Base-by-base conservation (phyloP, 2,797 vertebrate species). In the Gila robusta region DNA sequence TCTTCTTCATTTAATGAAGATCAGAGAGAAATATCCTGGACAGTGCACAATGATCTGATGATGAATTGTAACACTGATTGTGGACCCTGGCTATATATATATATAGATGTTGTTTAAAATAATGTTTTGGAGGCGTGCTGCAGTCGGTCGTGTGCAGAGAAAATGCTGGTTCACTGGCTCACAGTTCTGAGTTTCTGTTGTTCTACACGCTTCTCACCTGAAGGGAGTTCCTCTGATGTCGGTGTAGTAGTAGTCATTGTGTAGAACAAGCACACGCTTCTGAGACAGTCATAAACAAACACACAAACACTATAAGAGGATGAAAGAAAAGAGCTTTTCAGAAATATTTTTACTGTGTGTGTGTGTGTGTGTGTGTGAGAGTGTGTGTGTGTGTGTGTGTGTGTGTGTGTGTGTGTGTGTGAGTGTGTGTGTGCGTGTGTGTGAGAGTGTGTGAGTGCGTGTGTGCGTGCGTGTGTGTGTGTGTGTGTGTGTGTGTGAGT, bases 171-270 rank as follows among this genome's bases (percentile, higher is more conserved):
- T 59, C 54, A 56, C 8, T 56, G 32, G 2, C 32, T 32, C 32
- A 32, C 52, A 21, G 52, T 39, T 71, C 14, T 44, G 11, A 62
- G 28, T 76, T 76, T 28, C 32, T 54, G 47, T 23, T 44, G 56
- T 64, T 62, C 7, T 41, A 59, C 37, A 62, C 1, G 2, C 23
- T 9, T 59, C 89, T 92, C 96, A 99, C 98, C 98, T 99, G 96
- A 99, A 99, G 28, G 98, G 98, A 85, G 98, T 99, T 74, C 98
- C 98, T 93, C 97, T 98, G 94, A 99, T 99, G 95, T 99, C 97
- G 90, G 98, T 99, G 90, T 99, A 99, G 96, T 98, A 99, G 95
- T 99, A 99, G 94, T 99, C 98, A 93, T 99, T 99, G 93, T 98
- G 98, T 95, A 99, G 95, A 93, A 98, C 97, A 94, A 99, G 95